Percentiles rank a stretch among this genome's conserved stretches.
Conservation (phyloP, 2,888 invertebrate genomes). For the Tipula helvola region DNA sequence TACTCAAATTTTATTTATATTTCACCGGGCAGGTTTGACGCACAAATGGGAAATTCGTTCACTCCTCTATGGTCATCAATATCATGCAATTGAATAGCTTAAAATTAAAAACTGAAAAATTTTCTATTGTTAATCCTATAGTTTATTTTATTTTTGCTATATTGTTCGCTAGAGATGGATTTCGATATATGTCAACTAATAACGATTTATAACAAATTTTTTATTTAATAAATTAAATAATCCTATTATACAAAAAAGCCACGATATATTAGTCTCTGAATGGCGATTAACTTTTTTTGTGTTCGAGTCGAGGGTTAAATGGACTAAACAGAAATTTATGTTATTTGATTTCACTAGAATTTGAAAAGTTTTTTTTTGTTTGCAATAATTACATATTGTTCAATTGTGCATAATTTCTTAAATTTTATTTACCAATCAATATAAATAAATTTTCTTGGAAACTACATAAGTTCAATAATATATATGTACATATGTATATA, state of each 20-base stretch:
- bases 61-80: neutral
- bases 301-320: neutral
- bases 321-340: neutral
- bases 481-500: neutral
- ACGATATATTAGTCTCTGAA: neutral
- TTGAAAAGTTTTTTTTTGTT: neutral
- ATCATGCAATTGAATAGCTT: neutral
- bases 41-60: too few species aligned
- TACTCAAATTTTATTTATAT: too few species aligned
- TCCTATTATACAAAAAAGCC: neutral
- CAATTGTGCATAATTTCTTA: neutral
- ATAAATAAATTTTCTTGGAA: too few species aligned
- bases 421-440: neutral
- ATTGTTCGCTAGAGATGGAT: neutral
- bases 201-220: neutral
- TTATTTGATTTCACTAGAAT: neutral
- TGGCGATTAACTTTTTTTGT: neutral
- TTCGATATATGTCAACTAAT: neutral
- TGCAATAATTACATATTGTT: neutral
- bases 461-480: too few species aligned
- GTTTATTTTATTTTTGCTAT: neutral
- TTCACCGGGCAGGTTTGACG: too few species aligned
- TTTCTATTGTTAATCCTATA: neutral
- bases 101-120: neutral
- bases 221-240: neutral